Conservation (phyloP, 2,113 vertebrate species). For the Sphyrna mokarran region DNA sequence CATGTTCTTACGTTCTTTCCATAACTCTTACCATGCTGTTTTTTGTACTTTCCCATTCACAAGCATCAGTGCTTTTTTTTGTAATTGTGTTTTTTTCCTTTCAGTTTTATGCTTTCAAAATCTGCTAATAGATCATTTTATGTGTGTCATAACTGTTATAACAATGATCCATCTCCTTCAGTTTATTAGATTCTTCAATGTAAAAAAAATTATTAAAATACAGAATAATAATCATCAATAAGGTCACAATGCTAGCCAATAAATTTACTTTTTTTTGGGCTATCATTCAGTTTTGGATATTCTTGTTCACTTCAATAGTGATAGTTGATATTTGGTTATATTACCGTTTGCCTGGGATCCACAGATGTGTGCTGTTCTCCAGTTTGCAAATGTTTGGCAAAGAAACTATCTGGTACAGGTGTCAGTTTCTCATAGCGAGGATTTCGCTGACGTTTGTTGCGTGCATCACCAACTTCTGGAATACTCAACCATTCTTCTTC, state of each 20-base stretch:
- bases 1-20: no score
- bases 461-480: slow-evolving; percentile 91
- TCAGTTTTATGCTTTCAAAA: neutral
- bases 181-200: neutral
- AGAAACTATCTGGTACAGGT: slow-evolving; percentile 94
- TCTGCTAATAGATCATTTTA: neutral
- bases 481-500: slow-evolving; percentile 98
- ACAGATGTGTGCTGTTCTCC: slow-evolving; percentile 86
- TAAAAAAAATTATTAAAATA: neutral
- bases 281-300: neutral
- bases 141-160: neutral
- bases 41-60: no score
- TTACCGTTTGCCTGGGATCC: slow-evolving; percentile 87
- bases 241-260: neutral
- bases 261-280: neutral
- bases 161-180: neutral
- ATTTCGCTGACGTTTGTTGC: slow-evolving; percentile 93
- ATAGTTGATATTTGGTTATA: neutral
- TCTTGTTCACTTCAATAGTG: neutral
- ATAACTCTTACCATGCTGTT: no score
- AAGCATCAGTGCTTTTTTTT: no score
- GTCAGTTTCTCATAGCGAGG: slow-evolving; percentile 94
- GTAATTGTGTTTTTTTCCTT: no score
- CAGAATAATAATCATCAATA: neutral
- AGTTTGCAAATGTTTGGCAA: slow-evolving; percentile 85